phyloP scores from a whole-genome alignment of 2,888 invertebrate genomes.

The Tetrapedia diversipes region DNA sequence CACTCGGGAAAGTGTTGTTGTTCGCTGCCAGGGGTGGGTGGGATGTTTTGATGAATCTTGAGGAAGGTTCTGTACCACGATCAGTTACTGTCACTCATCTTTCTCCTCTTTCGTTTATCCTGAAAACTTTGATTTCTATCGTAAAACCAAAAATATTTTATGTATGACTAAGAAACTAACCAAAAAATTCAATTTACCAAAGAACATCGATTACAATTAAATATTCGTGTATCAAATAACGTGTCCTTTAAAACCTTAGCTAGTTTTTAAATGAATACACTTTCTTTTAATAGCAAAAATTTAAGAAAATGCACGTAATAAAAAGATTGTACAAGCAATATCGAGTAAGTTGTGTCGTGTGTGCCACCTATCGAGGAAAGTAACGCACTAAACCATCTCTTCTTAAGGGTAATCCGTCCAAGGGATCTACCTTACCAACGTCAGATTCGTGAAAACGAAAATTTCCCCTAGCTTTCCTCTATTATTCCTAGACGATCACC shows the following conservation, averaged over 20 bases:
- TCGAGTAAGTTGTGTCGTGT: neutral
- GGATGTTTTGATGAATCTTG: neutral
- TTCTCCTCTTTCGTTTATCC: neutral
- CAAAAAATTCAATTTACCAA: no score
- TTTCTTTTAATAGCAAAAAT: neutral
- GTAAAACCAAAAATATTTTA: no score
- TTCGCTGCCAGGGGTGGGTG: neutral
- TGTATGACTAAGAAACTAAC: no score
- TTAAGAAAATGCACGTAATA: neutral
- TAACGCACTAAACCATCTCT: neutral
- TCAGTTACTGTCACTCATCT: neutral
- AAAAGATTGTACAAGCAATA: no score
- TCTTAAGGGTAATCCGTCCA: constrained; percentile 43
- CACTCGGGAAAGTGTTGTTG: neutral
- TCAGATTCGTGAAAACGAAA: constrained; percentile 31
- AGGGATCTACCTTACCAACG: constrained; percentile 68
- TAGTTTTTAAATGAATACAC: no score
- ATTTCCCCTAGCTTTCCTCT: constrained; percentile 1
- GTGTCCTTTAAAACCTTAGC: no score
- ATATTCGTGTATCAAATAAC: no score
- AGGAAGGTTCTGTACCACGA: no score
- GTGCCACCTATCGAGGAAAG: constrained; percentile 48
- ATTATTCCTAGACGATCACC: neutral
- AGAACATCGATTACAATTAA: no score
- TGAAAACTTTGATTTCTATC: no score